These are phyloP conservation scores for Leistus spinibarbis DNA, from an alignment of 2,888 invertebrate genomes.

Conservation along the genomic window DNA sequence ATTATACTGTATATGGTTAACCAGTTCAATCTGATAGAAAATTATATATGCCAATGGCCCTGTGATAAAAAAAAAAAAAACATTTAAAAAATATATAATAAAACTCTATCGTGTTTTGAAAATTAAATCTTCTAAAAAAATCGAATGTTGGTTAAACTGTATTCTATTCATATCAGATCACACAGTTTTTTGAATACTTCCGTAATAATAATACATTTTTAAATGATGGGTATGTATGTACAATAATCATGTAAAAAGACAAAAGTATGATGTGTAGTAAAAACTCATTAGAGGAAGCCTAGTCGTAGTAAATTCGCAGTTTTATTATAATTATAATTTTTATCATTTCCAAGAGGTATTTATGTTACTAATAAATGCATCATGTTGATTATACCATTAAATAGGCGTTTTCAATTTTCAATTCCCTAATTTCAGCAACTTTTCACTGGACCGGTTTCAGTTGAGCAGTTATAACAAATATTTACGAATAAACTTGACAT, in stretches of 20 bases:
- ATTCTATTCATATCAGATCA: not conserved
- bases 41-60: constrained; percentile 33
- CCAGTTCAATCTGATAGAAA: constrained; percentile 2
- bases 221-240: constrained; percentile 18
- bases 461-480: not conserved
- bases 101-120: not conserved
- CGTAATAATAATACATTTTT: not conserved
- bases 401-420: not conserved
- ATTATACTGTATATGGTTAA: not conserved
- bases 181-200: not conserved
- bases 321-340: constrained; percentile 20
- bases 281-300: constrained; percentile 31
- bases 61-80: constrained; percentile 30
- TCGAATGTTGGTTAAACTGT: not conserved
- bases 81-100: not conserved
- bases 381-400: constrained; percentile 27
- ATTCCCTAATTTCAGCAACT: not conserved
- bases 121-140: not conserved
- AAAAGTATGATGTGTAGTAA: constrained; percentile 23
- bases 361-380: constrained; percentile 37
- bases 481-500: not conserved
- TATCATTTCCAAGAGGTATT: constrained; percentile 38
- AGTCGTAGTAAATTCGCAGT: constrained; percentile 28
- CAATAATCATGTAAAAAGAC: constrained; percentile 39
- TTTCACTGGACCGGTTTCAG: not conserved